phyloP scores from a whole-genome alignment of 2,113 vertebrate species.

The Mystacornis crossleyi region DNA sequence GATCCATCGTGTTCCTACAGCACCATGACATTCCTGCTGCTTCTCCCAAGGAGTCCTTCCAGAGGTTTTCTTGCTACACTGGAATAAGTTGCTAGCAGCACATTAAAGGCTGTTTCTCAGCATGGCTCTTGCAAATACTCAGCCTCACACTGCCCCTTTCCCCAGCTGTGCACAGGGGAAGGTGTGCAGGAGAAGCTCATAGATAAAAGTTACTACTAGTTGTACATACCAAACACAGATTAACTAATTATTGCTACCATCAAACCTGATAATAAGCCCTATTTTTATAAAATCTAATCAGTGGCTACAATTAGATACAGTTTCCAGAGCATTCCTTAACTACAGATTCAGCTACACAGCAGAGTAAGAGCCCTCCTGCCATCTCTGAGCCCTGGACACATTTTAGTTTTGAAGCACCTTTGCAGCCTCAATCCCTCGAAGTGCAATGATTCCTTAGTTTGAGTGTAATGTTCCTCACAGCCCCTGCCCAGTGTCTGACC shows the following conservation, averaged over 20 bases:
- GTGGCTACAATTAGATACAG: background rate
- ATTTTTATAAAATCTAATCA: background rate
- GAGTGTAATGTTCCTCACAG: accelerated
- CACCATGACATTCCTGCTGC: background rate
- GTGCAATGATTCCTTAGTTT: background rate
- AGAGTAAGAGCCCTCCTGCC: background rate
- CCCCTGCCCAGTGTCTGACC: background rate
- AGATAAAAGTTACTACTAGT: background rate
- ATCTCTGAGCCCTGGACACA: background rate
- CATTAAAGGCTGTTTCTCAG: background rate
- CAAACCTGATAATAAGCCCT: background rate
- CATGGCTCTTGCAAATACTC: background rate
- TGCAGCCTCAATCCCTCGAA: background rate
- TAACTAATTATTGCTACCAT: background rate
- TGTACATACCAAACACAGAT: background rate
- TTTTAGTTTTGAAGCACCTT: background rate
- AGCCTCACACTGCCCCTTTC: background rate
- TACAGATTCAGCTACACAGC: background rate
- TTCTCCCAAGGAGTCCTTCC: background rate
- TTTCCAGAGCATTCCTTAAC: background rate
- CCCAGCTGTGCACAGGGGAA: background rate
- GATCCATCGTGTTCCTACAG: background rate
- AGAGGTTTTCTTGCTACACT: background rate
- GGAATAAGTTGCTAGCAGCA: background rate
- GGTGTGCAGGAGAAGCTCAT: background rate